phyloP scores from a whole-genome alignment of 2,888 invertebrate species.

The Allolobophora icterica region DNA sequence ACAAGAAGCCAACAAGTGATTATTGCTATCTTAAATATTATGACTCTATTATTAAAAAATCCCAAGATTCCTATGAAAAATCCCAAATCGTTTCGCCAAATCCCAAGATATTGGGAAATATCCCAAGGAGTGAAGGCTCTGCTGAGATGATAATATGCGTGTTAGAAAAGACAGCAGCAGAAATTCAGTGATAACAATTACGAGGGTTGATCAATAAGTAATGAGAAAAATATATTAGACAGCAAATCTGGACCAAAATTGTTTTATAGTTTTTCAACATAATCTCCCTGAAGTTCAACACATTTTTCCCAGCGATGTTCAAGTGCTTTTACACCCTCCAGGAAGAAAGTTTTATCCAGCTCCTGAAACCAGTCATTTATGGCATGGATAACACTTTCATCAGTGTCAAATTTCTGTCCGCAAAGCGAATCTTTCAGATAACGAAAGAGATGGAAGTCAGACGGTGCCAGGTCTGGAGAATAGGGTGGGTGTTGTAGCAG shows the following conservation, averaged over 20 bases:
- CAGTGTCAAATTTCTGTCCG: not conserved
- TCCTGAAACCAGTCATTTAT: conserved; percentile 27
- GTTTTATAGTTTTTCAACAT: conserved; percentile 27
- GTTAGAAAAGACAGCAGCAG: too few relatives aligned
- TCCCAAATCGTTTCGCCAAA: too few relatives aligned
- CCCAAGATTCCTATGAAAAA: too few relatives aligned
- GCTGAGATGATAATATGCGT: too few relatives aligned
- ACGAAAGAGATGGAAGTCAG: conserved; percentile 3
- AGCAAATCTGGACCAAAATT: conserved; percentile 17
- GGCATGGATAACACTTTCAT: conserved; percentile 28
- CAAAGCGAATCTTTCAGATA: conserved; percentile 6
- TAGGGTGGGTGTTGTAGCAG: conserved; percentile 1
- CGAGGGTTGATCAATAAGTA: conserved; percentile 17
- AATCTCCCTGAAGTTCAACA: conserved; percentile 27
- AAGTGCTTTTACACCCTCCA: conserved; percentile 30
- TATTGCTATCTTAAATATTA: too few relatives aligned
- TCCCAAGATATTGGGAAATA: too few relatives aligned
- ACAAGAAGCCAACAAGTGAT: too few relatives aligned
- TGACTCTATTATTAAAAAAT: too few relatives aligned
- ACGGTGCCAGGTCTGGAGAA: conserved; percentile 17
- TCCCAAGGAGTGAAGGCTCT: too few relatives aligned
- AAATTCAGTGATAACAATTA: too few relatives aligned
- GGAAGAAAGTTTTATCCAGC: conserved; percentile 18
- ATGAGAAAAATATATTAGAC: not conserved
- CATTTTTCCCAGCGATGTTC: conserved; percentile 22